Evolutionary conservation across 2,113 vertebrate genomes (phyloP).

Genomic region (Sturnus vulgaris): DNA sequence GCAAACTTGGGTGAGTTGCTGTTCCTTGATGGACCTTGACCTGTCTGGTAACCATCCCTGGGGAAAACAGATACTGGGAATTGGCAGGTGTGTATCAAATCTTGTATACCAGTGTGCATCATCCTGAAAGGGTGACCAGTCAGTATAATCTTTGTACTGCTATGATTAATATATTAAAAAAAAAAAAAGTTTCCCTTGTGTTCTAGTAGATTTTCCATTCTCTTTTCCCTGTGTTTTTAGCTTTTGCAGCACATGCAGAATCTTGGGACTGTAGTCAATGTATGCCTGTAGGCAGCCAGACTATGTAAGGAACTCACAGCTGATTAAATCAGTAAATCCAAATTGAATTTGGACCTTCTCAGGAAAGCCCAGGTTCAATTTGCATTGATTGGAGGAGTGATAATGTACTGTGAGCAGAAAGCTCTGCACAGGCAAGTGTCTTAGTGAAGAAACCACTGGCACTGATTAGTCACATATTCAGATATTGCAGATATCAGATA

Average conservation of each 20-base stretch:
- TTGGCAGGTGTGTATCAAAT: not conserved
- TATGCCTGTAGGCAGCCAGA: not conserved
- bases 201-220: not conserved
- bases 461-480: not conserved
- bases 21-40: not conserved
- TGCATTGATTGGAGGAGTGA: not conserved
- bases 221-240: rapidly evolving
- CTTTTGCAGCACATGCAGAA: not conserved
- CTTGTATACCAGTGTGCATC: not conserved
- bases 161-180: not conserved
- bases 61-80: not conserved
- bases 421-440: not conserved
- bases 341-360: not conserved
- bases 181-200: not conserved
- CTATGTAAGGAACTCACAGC: not conserved
- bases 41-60: not conserved
- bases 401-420: not conserved
- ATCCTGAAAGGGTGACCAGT: not conserved
- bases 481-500: not conserved
- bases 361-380: not conserved
- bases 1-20: not conserved
- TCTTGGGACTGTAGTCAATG: not conserved
- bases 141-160: not conserved
- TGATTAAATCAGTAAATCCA: conserved; percentile 3
- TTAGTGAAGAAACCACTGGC: not conserved